Evolutionary conservation across 2,113 vertebrate genomes (phyloP).

Genomic region (Pelecanus crispus): DNA sequence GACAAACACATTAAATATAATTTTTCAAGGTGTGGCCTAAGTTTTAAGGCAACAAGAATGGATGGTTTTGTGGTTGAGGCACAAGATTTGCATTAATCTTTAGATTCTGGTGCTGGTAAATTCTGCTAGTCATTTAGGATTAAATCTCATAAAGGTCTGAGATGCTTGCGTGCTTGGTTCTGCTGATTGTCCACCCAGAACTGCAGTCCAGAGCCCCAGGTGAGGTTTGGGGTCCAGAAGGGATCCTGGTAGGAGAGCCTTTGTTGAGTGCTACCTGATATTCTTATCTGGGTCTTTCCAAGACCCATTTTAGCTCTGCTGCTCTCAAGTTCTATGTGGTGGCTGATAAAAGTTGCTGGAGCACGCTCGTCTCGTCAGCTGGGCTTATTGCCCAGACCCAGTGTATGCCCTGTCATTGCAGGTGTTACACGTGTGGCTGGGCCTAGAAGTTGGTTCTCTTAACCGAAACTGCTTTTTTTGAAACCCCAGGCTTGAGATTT

Average conservation of each 20-base stretch:
- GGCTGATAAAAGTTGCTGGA: background rate
- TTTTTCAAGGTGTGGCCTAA: background rate
- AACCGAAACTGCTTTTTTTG: background rate
- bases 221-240: background rate
- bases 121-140: background rate
- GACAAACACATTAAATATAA: background rate
- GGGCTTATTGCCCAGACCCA: background rate
- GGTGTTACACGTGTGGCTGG: background rate
- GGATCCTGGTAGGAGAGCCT: background rate
- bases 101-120: background rate
- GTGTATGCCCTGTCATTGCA: background rate
- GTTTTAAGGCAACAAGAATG: background rate
- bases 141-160: background rate
- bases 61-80: background rate
- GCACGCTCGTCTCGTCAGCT: fast-evolving
- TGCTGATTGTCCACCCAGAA: background rate
- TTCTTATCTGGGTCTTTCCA: background rate
- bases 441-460: background rate
- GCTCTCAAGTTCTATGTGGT: background rate
- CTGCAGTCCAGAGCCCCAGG: background rate
- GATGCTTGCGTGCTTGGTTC: fast-evolving
- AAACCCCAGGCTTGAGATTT: background rate
- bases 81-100: background rate
- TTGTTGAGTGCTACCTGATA: background rate
- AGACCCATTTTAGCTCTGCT: background rate